Conservation (phyloP, 2,888 invertebrate species). For the Tenthredo amoena region DNA sequence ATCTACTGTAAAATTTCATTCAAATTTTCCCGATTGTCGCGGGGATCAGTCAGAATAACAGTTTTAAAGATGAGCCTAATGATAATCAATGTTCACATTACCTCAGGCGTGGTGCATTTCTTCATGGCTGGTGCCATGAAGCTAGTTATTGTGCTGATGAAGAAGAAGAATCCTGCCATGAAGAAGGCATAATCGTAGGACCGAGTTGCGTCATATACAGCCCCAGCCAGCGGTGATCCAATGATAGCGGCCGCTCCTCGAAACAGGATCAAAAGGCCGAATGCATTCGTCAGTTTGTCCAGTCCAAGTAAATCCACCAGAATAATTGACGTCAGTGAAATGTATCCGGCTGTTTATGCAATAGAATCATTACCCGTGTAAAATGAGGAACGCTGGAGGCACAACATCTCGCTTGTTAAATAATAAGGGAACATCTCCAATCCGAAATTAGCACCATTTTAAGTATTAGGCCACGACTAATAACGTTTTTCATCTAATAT, state of each 20-base stretch:
- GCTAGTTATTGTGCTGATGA: constrained; percentile 91
- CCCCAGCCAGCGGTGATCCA: constrained; percentile 91
- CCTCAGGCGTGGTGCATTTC: constrained; percentile 78
- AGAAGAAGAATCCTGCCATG: constrained; percentile 94
- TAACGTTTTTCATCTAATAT: too few species aligned
- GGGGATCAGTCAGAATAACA: not conserved
- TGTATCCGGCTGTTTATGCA: constrained; percentile 90
- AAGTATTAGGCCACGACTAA: too few species aligned
- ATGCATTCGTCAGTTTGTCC: constrained; percentile 97
- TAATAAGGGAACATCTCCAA: not conserved
- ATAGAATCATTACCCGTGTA: not conserved
- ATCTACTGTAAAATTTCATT: not conserved
- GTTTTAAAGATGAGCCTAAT: not conserved
- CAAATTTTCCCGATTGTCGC: not conserved
- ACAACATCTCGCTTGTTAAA: not conserved
- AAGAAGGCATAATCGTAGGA: constrained; percentile 95
- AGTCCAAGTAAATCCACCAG: constrained; percentile 97
- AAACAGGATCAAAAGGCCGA: constrained; percentile 96
- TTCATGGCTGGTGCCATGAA: constrained; percentile 89
- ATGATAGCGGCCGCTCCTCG: constrained; percentile 96
- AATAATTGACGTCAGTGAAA: constrained; percentile 98
- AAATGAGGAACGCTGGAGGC: not conserved
- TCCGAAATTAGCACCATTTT: not conserved
- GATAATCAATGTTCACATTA: constrained; percentile 55
- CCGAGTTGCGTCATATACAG: constrained; percentile 92